Evolutionary conservation across 2,113 vertebrate species (phyloP).

Genomic region (Synodontis membranacea): DNA sequence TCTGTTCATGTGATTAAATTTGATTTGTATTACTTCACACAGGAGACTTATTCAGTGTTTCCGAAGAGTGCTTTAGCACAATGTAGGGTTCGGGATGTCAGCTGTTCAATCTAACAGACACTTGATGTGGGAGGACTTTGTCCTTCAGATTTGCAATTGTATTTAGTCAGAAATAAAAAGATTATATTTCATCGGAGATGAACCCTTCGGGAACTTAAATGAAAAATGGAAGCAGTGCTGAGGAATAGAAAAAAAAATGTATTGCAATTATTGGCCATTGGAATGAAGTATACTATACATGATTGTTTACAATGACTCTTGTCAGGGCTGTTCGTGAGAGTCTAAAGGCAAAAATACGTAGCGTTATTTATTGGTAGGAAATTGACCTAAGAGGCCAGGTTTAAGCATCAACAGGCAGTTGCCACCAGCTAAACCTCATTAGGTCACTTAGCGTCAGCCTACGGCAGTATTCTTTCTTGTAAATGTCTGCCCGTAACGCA

Average conservation of each 20-base stretch:
- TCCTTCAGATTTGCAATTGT: slow-evolving; percentile 15
- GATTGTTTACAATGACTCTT: slow-evolving; percentile 2
- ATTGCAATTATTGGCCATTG: neutral
- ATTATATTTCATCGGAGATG: slow-evolving; percentile 35
- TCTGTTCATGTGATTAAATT: slow-evolving; percentile 50
- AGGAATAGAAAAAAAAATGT: slow-evolving; percentile 37
- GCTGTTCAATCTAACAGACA: slow-evolving; percentile 40
- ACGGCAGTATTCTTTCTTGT: neutral
- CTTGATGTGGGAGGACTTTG: slow-evolving; percentile 40
- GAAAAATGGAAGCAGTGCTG: slow-evolving; percentile 43
- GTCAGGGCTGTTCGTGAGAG: neutral
- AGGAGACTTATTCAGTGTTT: slow-evolving; percentile 42
- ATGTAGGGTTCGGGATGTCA: slow-evolving; percentile 5
- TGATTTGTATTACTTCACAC: slow-evolving; percentile 56
- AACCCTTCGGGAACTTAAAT: neutral
- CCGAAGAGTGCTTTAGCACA: slow-evolving; percentile 8
- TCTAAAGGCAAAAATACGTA: neutral
- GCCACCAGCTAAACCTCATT: neutral
- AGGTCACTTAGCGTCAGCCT: neutral
- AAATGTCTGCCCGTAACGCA: neutral
- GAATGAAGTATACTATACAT: neutral
- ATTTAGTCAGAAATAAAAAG: neutral
- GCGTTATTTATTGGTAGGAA: slow-evolving; percentile 27
- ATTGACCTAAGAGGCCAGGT: neutral
- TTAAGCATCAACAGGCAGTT: neutral